Percentiles rank a stretch among this genome's conserved stretches.
phyloP scores from a whole-genome alignment of 2,888 invertebrate species.

The Metalampra italica region DNA sequence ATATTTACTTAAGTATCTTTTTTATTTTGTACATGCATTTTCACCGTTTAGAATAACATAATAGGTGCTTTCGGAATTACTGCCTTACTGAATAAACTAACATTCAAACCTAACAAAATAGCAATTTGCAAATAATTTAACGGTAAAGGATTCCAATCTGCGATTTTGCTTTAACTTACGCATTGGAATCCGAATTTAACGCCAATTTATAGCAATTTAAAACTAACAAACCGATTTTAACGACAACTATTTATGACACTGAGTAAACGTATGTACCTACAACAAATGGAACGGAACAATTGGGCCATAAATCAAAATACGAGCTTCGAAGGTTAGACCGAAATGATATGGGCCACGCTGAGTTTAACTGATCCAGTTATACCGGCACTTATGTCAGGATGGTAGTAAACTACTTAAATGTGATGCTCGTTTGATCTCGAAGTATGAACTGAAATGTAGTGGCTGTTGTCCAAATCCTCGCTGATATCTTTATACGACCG shows the following conservation, averaged over 20 bases:
- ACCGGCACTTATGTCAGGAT: background rate
- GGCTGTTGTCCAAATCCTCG: slow-evolving; percentile 40
- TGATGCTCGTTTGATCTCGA: slow-evolving; percentile 53
- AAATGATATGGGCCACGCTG: background rate
- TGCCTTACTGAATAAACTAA: no score
- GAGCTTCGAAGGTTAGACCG: slow-evolving; percentile 35
- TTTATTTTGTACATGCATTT: no score
- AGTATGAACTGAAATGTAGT: slow-evolving; percentile 44
- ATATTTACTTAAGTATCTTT: no score
- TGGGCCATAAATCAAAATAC: slow-evolving; percentile 36
- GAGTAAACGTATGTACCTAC: slow-evolving; percentile 14
- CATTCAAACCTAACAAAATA: no score
- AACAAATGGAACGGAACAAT: slow-evolving; percentile 40
- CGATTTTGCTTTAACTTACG: background rate
- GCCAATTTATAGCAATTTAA: background rate
- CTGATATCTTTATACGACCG: slow-evolving; percentile 54
- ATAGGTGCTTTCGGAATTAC: no score
- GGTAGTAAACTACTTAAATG: slow-evolving; percentile 28
- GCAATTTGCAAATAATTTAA: no score
- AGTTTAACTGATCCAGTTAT: background rate
- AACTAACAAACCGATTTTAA: slow-evolving; percentile 10
- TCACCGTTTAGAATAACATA: no score
- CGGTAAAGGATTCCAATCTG: no score
- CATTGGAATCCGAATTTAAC: background rate
- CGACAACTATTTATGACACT: background rate